Conservation (phyloP, 2,888 invertebrate species). For the Cerastis leucographa region DNA sequence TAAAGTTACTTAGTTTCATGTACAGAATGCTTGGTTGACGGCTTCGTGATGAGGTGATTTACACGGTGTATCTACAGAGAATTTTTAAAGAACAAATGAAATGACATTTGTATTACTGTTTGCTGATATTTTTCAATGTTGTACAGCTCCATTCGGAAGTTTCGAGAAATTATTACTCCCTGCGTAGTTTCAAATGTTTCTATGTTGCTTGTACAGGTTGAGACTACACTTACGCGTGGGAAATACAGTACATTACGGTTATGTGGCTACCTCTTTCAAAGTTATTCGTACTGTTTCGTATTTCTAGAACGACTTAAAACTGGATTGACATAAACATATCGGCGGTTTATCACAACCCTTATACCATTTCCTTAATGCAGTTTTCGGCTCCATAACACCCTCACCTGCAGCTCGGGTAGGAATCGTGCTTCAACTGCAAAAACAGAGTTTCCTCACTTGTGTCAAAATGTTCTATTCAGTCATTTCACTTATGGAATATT, state of each 20-base stretch:
- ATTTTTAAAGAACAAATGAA: constrained; percentile 49
- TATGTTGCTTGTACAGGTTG: constrained; percentile 19
- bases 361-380: not conserved
- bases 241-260: too few relatives aligned
- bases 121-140: constrained; percentile 54
- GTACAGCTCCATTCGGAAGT: constrained; percentile 43
- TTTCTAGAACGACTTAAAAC: not conserved
- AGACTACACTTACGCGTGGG: not conserved
- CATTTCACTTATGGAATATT: too few relatives aligned
- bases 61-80: constrained; percentile 25
- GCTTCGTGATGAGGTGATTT: too few relatives aligned
- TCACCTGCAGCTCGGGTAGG: too few relatives aligned
- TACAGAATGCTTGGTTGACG: too few relatives aligned
- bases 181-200: constrained; percentile 28
- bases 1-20: too few relatives aligned
- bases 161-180: constrained; percentile 45
- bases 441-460: too few relatives aligned
- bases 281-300: not conserved
- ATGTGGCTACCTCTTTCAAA: not conserved
- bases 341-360: not conserved
- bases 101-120: constrained; percentile 54
- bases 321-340: not conserved
- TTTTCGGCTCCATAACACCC: too few relatives aligned
- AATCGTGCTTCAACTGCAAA: too few relatives aligned
- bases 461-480: too few relatives aligned